phyloP scores from a whole-genome alignment of 2,113 vertebrate genomes.

The Semicossyphus pulcher region DNA sequence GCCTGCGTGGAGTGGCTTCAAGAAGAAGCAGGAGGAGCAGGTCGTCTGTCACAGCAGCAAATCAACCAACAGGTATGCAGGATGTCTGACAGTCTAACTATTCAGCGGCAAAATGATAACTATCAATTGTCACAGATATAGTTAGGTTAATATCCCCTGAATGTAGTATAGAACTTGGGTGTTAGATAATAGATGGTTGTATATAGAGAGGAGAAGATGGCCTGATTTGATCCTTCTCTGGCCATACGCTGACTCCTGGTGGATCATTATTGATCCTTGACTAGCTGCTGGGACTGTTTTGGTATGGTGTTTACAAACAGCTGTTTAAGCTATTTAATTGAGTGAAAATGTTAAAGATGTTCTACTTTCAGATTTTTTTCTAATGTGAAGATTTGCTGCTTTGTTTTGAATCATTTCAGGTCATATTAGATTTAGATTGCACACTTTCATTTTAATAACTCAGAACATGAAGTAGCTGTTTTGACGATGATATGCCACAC shows the following conservation, averaged over 20 bases:
- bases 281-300: background rate
- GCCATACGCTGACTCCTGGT: background rate
- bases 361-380: too few relatives aligned
- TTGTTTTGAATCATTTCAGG: too few relatives aligned
- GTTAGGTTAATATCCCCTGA: background rate
- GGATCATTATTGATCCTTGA: background rate
- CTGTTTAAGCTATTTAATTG: too few relatives aligned
- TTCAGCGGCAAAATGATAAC: background rate
- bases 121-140: background rate
- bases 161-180: background rate
- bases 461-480: too few relatives aligned
- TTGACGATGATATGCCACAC: too few relatives aligned
- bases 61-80: constrained; percentile 89
- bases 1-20: constrained; percentile 94
- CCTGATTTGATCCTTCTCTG: background rate
- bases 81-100: background rate
- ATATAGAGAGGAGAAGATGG: background rate
- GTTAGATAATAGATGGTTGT: background rate
- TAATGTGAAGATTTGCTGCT: too few relatives aligned
- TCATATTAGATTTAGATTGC: too few relatives aligned
- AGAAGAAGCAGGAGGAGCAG: constrained; percentile 84
- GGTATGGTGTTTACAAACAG: background rate
- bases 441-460: too few relatives aligned
- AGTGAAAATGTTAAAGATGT: too few relatives aligned
- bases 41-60: constrained; percentile 85